Evolutionary conservation across 2,797 vertebrate genomes (phyloP).

Genomic region (Girardinus metallicus): DNA sequence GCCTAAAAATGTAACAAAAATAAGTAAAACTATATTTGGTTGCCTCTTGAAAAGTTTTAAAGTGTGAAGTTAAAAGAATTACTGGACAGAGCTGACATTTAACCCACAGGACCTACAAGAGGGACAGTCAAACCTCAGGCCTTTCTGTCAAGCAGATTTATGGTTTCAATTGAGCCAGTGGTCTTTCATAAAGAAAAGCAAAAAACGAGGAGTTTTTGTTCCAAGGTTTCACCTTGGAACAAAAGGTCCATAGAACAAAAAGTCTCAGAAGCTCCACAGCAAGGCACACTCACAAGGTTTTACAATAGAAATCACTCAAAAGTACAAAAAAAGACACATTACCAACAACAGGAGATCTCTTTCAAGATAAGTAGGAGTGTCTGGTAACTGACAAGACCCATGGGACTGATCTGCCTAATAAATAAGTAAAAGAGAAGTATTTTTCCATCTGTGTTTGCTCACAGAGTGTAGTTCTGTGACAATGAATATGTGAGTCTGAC

Average conservation of each 20-base stretch:
- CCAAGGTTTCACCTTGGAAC: constrained; percentile 41
- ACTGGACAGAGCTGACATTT: constrained; percentile 35
- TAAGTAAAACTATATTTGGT: not conserved
- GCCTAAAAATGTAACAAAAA: not conserved
- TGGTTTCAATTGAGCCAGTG: constrained; percentile 55
- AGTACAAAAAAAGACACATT: constrained; percentile 15
- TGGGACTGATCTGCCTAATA: constrained; percentile 21
- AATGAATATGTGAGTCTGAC: constrained; percentile 15
- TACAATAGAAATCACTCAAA: constrained; percentile 19
- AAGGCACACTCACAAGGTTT: constrained; percentile 1
- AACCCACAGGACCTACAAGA: constrained; percentile 29
- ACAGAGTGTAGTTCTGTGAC: constrained; percentile 13
- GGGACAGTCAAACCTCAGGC: constrained; percentile 42
- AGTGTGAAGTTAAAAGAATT: constrained; percentile 1
- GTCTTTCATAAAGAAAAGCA: constrained; percentile 29
- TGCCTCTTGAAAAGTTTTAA: constrained; percentile 6
- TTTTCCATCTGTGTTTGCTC: constrained; percentile 18
- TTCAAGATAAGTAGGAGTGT: constrained; percentile 13
- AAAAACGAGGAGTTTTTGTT: not conserved
- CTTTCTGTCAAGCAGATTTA: constrained; percentile 64
- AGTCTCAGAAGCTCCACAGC: constrained; percentile 33
- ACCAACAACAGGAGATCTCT: constrained; percentile 8
- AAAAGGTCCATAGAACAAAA: constrained; percentile 41
- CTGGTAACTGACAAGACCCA: constrained; percentile 17
- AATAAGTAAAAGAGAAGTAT: constrained; percentile 2